Conservation (phyloP, 2,888 invertebrate genomes). For the Polymixis lichenea region DNA sequence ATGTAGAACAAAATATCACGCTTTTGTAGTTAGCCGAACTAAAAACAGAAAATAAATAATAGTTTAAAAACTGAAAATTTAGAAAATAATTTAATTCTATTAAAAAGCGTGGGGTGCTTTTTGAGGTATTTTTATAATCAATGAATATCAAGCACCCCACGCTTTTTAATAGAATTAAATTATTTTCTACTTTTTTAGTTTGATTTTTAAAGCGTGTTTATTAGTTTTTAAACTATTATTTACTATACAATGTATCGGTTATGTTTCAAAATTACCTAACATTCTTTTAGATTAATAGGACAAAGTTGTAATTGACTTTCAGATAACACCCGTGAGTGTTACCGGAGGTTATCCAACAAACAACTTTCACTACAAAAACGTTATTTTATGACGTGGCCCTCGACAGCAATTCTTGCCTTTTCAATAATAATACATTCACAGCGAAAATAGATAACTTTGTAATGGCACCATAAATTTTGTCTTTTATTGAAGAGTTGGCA, state of each 20-base stretch:
- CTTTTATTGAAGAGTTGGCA: slow-evolving; percentile 61
- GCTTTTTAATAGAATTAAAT: no score
- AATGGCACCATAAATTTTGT: slow-evolving; percentile 67
- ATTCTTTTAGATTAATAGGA: slow-evolving; percentile 42
- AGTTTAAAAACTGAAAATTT: no score
- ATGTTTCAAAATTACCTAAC: slow-evolving; percentile 37
- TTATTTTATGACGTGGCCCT: slow-evolving; percentile 61
- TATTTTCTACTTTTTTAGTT: no score
- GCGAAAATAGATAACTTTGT: slow-evolving; percentile 67
- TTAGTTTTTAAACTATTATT: no score
- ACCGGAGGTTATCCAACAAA: slow-evolving; percentile 62
- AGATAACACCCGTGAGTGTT: slow-evolving; percentile 38
- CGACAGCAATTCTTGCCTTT: slow-evolving; percentile 53
- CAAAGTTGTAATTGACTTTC: slow-evolving; percentile 45
- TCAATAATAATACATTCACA: slow-evolving; percentile 64
- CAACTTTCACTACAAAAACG: slow-evolving; percentile 68
- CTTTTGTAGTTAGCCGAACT: no score
- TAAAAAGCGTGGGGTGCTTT: no score
- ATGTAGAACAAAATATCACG: no score
- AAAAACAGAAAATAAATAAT: no score
- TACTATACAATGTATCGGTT: neutral
- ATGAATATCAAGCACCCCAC: no score
- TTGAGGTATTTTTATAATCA: no score
- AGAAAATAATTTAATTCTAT: no score
- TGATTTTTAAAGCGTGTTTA: no score